phyloP scores from a whole-genome alignment of 2,113 vertebrate species.

The Callocephalon fimbriatum region DNA sequence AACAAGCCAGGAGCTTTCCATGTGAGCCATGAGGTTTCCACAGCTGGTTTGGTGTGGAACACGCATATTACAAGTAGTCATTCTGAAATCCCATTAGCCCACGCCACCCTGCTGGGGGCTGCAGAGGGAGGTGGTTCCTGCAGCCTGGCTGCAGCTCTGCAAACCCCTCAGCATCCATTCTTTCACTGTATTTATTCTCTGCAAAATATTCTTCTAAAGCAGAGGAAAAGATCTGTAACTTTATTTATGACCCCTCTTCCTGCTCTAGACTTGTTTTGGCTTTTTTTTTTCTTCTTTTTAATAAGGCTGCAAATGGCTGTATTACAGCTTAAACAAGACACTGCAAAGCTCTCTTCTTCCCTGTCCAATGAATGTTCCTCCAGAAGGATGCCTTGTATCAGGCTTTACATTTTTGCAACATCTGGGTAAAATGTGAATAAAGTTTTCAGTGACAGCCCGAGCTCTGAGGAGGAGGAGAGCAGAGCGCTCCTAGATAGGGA shows the following conservation, averaged over 20 bases:
- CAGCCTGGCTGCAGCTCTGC: accelerated
- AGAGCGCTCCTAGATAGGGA: accelerated
- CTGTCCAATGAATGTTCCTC: accelerated
- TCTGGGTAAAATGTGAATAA: not conserved
- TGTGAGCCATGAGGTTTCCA: not conserved
- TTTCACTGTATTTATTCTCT: no score
- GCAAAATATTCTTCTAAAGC: not conserved
- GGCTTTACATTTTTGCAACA: not conserved
- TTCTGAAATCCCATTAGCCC: not conserved
- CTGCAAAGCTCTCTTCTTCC: not conserved
- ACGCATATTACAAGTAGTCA: accelerated
- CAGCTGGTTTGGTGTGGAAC: accelerated
- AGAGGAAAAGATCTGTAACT: not conserved
- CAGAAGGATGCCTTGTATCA: not conserved
- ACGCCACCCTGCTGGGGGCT: accelerated
- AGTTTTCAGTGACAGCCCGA: not conserved
- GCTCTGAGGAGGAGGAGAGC: not conserved
- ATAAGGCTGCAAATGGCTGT: no score
- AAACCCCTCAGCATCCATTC: not conserved
- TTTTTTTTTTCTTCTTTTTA: not conserved
- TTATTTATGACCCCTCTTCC: not conserved
- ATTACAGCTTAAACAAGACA: not conserved
- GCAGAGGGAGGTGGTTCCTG: accelerated
- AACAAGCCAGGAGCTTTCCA: accelerated
- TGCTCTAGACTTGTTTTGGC: not conserved